A percentile compares a stretch with the other conserved stretches of the same genome.
Conservation (phyloP, 2,113 vertebrate genomes). For the Noctilio leporinus region DNA sequence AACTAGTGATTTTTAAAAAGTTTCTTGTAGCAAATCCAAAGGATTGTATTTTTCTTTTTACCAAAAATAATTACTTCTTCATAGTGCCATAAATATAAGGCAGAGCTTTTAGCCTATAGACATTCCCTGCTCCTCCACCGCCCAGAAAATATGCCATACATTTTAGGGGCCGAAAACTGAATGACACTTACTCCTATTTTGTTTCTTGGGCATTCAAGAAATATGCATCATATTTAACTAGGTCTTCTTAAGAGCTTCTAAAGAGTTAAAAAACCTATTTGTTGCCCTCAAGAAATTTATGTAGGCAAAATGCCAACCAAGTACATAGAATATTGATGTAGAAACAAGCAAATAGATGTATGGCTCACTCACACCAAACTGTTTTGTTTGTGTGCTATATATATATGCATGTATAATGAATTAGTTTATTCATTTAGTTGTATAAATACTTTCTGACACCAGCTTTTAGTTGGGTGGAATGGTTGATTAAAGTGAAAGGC, state of each 20-base stretch:
- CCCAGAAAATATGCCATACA: background rate
- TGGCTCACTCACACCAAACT: background rate
- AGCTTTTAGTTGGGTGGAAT: background rate
- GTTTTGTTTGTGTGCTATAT: background rate
- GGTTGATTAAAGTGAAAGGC: background rate
- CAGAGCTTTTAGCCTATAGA: background rate
- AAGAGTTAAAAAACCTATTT: background rate
- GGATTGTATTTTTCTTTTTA: background rate
- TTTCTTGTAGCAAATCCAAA: background rate
- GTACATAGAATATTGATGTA: background rate
- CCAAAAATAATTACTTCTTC: background rate
- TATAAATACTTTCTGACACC: background rate
- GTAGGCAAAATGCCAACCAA: background rate
- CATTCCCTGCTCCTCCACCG: background rate
- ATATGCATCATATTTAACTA: background rate
- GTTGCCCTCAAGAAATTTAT: constrained; percentile 15
- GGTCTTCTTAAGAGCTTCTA: constrained; percentile 9
- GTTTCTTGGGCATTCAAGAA: constrained; percentile 7
- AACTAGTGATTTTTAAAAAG: constrained; percentile 1
- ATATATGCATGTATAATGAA: background rate
- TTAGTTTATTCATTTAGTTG: background rate
- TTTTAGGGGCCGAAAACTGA: background rate
- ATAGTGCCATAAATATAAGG: background rate
- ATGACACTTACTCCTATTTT: background rate
- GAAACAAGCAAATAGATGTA: background rate